A percentile compares a stretch with the other conserved stretches of the same genome.
Conservation (phyloP, 2,888 invertebrate species). For the Nudaria mundana region DNA sequence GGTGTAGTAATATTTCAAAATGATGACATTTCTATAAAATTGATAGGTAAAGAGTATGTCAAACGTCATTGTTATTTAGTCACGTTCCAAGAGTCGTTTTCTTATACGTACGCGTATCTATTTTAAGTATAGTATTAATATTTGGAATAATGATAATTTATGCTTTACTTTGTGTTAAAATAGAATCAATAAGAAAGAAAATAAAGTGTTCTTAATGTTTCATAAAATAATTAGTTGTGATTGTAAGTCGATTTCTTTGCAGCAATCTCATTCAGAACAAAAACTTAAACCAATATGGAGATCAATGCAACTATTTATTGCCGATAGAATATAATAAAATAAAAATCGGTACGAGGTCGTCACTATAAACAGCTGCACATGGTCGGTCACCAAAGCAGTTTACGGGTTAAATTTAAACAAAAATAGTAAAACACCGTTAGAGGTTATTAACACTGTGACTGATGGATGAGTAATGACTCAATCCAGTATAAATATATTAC, state of each 20-base stretch:
- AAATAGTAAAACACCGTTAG: conserved; percentile 13
- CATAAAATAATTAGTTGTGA: too few species aligned
- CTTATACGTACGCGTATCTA: conserved; percentile 12
- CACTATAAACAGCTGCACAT: conserved; percentile 5
- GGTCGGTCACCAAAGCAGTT: neutral
- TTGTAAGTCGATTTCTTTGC: conserved; percentile 28
- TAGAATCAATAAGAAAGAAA: conserved; percentile 25
- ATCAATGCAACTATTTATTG: too few species aligned
- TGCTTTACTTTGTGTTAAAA: too few species aligned
- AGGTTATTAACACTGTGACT: conserved; percentile 25
- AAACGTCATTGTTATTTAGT: conserved; percentile 2
- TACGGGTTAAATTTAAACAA: conserved; percentile 10
- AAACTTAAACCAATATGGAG: conserved; percentile 15
- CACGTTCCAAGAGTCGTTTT: neutral
- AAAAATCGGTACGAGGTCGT: conserved; percentile 26
- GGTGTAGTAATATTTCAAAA: neutral
- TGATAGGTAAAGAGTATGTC: neutral
- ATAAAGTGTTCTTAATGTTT: too few species aligned
- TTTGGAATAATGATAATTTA: too few species aligned
- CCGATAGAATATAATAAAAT: conserved; percentile 3
- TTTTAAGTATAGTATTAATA: too few species aligned
- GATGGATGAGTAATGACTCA: conserved; percentile 8
- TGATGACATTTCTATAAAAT: neutral
- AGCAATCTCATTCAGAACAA: conserved; percentile 37
- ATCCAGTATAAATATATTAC: neutral